Evolutionary conservation across 2,113 vertebrate species (phyloP), one percentile per base, ranked within the genome.

Genomic region (Heterotis niloticus): DNA sequence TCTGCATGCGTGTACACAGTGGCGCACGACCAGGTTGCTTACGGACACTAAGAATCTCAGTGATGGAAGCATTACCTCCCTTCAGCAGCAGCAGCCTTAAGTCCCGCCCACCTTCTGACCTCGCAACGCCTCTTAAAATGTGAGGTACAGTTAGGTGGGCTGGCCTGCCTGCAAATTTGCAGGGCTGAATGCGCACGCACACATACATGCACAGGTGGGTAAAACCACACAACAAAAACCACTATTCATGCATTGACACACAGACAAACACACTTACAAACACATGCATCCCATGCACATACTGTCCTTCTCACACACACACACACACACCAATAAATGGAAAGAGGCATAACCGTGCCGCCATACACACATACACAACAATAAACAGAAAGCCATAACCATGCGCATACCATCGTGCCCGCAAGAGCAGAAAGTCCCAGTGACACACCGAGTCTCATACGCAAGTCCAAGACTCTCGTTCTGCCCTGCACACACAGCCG

Each of bases 401-500:
- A 44, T 44, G 34, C 7, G 34, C 3, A 44, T 7, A 44, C 7
- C 34, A 44, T 7, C 2, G 7, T 44, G 34, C 83, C 29, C 67
- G 44, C 56, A 76, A 5, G 4, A 20, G 59, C 59, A 17, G 3
- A 62, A 14, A 62, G 14, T 62, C 59, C 3, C 14, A 17, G 3
- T 11, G 3, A 3, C 71, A 26, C 69, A 20, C 4, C 11, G 52
- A 60, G 56, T 10, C 75, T 52, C 13, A 62, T 52, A 83, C 12
- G 0, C 83, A 74, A 83, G 77, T 78, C 84, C 81, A 79, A 82
- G 86, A 77, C 81, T 84, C 52, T 82, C 12, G 90, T 91, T 92
- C 85, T 86, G 75, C 85, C 91, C 87, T 92, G 90, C 90, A 92
- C 91, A 91, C 90, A n/a, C n/a, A 87, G 90, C 88, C 90, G 84